These are phyloP conservation scores for Doryteuthis pealeii DNA, from an alignment of 1,140 invertebrate genomes.

Conservation along the genomic window DNA sequence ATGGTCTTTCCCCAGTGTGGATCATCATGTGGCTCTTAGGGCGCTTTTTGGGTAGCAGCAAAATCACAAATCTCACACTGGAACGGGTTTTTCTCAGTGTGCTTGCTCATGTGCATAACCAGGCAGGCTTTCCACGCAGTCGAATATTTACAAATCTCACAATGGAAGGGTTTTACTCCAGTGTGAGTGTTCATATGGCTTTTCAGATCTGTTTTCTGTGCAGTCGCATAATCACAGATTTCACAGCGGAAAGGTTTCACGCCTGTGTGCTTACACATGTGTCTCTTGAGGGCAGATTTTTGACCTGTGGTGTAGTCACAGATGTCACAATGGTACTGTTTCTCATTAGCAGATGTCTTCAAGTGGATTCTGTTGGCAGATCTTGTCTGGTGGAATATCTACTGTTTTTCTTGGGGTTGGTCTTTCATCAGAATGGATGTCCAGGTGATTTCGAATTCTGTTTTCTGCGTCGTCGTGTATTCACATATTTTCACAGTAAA, in stretches of 20 bases:
- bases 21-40: background rate
- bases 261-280: background rate
- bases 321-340: background rate
- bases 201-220: background rate
- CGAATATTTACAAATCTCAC: background rate
- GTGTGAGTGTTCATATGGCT: background rate
- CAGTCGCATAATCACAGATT: background rate
- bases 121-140: background rate
- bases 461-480: too few species aligned
- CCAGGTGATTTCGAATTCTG: constrained; percentile 58
- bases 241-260: background rate
- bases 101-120: background rate
- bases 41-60: constrained; percentile 64
- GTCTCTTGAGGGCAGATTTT: background rate
- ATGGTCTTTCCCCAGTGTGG: background rate
- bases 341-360: background rate
- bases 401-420: constrained; percentile 54
- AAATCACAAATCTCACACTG: constrained; percentile 71
- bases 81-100: constrained; percentile 69
- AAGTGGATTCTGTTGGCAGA: background rate
- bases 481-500: background rate
- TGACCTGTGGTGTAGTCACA: background rate
- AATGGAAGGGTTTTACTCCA: background rate
- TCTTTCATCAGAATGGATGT: constrained; percentile 52
- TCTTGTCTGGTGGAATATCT: constrained; percentile 16